phyloP scores from a whole-genome alignment of 2,113 vertebrate genomes.

The Aleadryas rufinucha region DNA sequence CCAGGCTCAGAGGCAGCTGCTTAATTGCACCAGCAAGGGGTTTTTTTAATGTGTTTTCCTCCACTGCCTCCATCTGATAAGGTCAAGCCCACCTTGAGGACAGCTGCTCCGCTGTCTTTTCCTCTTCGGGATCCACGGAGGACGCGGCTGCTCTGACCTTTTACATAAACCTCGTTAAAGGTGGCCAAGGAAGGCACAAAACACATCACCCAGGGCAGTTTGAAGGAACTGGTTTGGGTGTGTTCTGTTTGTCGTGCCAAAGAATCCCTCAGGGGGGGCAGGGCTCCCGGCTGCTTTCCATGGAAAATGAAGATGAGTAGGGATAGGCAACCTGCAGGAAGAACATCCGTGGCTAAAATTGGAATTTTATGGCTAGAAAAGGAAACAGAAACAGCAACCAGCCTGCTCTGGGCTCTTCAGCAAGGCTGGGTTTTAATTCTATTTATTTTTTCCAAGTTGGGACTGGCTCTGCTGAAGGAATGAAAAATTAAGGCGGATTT shows the following conservation, averaged over 20 bases:
- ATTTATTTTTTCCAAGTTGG: neutral
- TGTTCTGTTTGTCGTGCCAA: neutral
- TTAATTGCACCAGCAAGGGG: neutral
- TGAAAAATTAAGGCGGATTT: neutral
- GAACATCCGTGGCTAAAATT: neutral
- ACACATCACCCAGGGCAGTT: neutral
- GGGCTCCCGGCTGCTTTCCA: neutral
- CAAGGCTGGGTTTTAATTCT: neutral
- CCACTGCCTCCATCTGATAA: neutral
- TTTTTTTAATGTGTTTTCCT: neutral
- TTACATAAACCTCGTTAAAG: neutral
- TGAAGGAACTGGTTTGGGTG: neutral
- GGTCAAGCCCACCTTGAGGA: slow-evolving; percentile 52
- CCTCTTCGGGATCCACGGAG: neutral
- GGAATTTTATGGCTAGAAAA: neutral
- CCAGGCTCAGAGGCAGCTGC: neutral
- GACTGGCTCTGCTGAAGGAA: neutral
- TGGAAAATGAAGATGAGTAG: neutral
- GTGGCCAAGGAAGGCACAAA: neutral
- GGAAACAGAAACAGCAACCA: neutral
- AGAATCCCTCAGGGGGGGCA: neutral
- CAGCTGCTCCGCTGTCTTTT: neutral
- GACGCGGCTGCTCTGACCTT: slow-evolving; percentile 27
- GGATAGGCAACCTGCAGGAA: neutral
- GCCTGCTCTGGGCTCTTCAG: neutral